phyloP scores from a whole-genome alignment of 2,888 invertebrate species.

The Meiosimyza platycephala region DNA sequence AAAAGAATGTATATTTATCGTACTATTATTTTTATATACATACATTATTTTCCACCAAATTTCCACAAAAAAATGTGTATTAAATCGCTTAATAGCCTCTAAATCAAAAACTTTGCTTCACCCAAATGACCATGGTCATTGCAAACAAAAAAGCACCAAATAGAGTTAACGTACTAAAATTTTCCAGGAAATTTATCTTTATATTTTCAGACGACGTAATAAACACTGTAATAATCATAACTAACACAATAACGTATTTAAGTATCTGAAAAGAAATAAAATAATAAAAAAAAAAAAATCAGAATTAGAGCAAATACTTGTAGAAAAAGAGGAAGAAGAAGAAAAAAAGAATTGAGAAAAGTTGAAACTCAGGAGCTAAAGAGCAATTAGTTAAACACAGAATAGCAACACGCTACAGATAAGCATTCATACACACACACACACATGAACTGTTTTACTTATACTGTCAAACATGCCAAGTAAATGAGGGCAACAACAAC shows the following conservation, averaged over 20 bases:
- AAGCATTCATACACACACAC: not conserved
- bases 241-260: constrained; percentile 10
- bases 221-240: constrained; percentile 28
- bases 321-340: not conserved
- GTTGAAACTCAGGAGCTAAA: not conserved
- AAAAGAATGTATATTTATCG: too few species aligned
- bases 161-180: not conserved
- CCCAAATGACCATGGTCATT: too few species aligned
- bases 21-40: too few species aligned
- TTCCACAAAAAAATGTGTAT: too few species aligned
- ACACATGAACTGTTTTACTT: not conserved
- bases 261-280: not conserved
- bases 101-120: too few species aligned
- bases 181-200: constrained; percentile 13
- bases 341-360: not conserved
- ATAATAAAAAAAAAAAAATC: not conserved
- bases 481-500: not conserved
- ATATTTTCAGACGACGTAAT: not conserved
- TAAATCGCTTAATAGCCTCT: too few species aligned
- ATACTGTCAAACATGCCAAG: not conserved
- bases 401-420: not conserved
- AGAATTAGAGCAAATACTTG: not conserved
- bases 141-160: too few species aligned
- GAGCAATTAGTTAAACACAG: constrained; percentile 8
- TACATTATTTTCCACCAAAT: too few species aligned